Percentiles rank a stretch among this genome's conserved stretches.
These are phyloP conservation scores for Hylomyscus alleni DNA, from an alignment of 2,797 vertebrate species.

Conservation along the genomic window DNA sequence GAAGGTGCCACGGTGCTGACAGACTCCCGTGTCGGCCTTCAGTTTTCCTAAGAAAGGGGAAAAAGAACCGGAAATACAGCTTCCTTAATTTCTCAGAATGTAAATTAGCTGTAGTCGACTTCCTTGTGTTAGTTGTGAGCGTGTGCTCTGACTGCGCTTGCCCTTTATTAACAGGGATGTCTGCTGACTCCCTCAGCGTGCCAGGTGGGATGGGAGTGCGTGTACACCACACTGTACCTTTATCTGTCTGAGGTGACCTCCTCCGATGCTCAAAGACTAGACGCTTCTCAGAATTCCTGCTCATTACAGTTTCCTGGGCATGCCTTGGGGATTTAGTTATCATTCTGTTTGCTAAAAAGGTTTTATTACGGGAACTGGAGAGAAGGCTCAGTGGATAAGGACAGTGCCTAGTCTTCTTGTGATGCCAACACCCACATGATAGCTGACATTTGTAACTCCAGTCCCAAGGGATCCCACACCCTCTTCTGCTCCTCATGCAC, in stretches of 20 bases:
- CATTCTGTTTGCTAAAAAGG: conserved; percentile 34
- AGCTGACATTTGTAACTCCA: neutral
- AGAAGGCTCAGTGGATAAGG: neutral
- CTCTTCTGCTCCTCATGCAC: neutral
- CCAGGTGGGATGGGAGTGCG: neutral
- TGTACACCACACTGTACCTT: conserved; percentile 30
- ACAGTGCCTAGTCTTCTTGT: neutral
- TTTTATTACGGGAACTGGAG: neutral
- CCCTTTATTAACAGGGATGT: neutral
- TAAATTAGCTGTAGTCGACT: neutral
- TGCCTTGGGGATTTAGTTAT: conserved; percentile 61
- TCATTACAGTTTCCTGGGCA: conserved; percentile 46
- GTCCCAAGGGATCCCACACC: neutral
- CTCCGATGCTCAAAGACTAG: neutral
- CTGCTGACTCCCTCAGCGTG: neutral
- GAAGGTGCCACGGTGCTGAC: neutral
- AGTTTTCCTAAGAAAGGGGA: conserved; percentile 9
- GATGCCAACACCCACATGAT: neutral
- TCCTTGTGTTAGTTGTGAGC: neutral
- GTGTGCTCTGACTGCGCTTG: neutral
- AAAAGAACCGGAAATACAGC: conserved; percentile 32
- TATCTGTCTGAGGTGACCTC: conserved; percentile 1
- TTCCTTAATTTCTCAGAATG: neutral
- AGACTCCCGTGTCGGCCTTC: conserved; percentile 38
- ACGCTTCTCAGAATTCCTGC: conserved; percentile 68